These are phyloP conservation scores for Agonopterix subpropinquella DNA, from an alignment of 2,888 invertebrate species.

Conservation along the genomic window DNA sequence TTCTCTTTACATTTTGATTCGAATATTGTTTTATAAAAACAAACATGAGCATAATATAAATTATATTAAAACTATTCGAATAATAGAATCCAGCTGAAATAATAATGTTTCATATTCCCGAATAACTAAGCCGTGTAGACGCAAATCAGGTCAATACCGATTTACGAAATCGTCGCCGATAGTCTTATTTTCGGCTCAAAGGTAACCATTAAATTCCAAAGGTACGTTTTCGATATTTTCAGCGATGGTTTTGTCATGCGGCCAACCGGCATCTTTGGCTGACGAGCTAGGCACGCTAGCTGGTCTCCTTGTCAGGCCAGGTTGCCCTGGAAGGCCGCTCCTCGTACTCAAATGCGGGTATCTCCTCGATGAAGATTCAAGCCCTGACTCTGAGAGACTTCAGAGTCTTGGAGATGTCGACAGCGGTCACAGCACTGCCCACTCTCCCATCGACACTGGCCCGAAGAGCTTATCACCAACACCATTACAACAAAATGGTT, in stretches of 20 bases:
- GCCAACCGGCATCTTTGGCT: constrained; percentile 79
- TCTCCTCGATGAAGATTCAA: constrained; percentile 86
- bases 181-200: constrained; percentile 4
- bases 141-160: constrained; percentile 1
- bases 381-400: constrained; percentile 89
- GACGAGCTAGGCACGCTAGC: constrained; percentile 79
- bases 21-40: too few relatives aligned
- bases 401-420: constrained; percentile 86
- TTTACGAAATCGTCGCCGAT: constrained; percentile 2
- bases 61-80: too few relatives aligned
- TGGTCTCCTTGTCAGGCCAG: constrained; percentile 49
- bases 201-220: neutral
- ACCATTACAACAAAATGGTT: constrained; percentile 72
- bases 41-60: too few relatives aligned
- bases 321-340: constrained; percentile 71
- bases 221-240: constrained; percentile 29
- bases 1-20: too few relatives aligned
- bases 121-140: neutral
- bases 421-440: constrained; percentile 94
- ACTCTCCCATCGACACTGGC: constrained; percentile 88
- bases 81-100: too few relatives aligned
- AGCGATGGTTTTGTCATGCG: constrained; percentile 79
- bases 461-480: constrained; percentile 90
- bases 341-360: constrained; percentile 85
- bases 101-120: too few relatives aligned